Conservation (phyloP, 2,797 vertebrate species). For the Urocyon cinereoargenteus region DNA sequence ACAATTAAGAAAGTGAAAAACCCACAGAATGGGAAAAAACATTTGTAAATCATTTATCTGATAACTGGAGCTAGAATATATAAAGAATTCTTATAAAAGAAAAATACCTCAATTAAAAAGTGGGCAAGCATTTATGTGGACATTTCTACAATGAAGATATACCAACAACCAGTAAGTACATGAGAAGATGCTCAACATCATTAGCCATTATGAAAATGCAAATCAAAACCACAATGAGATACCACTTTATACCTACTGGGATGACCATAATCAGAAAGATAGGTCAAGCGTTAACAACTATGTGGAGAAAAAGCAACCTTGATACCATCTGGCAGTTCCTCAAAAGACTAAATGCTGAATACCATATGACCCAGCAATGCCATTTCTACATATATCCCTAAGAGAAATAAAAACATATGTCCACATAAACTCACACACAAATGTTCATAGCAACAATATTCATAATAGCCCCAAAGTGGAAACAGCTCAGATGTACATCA, state of each 20-base stretch:
- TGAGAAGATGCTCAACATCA: not conserved
- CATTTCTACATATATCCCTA: not conserved
- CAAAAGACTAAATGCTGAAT: not conserved
- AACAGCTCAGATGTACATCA: not conserved
- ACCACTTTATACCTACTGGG: not conserved
- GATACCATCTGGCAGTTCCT: not conserved
- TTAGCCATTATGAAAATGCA: not conserved
- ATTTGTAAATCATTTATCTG: not conserved
- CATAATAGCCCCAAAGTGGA: not conserved
- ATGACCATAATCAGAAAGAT: not conserved
- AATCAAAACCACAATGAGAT: not conserved
- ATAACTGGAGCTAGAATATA: not conserved
- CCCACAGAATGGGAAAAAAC: not conserved
- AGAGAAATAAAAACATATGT: not conserved
- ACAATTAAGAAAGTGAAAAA: not conserved
- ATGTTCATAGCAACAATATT: not conserved
- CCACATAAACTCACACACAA: not conserved
- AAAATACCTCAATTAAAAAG: not conserved
- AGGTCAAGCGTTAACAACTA: not conserved
- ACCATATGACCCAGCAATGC: not conserved
- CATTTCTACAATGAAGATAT: not conserved
- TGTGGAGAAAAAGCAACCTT: not conserved
- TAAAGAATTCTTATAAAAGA: not conserved
- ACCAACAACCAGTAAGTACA: not conserved
- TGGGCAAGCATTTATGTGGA: not conserved